phyloP scores from a whole-genome alignment of 1,140 invertebrate species.

The Drosophila kanapiae region DNA sequence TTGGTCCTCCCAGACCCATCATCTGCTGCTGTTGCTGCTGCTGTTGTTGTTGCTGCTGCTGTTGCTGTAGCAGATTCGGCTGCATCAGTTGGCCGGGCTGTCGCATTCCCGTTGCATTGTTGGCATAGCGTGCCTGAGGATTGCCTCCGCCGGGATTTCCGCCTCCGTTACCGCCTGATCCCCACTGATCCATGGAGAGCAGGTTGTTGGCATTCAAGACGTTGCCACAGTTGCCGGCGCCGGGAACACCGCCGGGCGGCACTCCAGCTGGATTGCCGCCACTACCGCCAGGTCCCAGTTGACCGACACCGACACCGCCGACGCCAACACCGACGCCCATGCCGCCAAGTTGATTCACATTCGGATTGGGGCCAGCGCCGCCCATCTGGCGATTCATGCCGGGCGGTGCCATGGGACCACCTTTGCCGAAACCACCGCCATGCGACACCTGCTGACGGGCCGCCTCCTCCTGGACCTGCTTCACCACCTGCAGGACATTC shows the following conservation, averaged over 20 bases:
- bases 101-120: constrained; percentile 80
- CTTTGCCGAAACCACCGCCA: constrained; percentile 89
- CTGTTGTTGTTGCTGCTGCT: constrained; percentile 67
- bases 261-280: constrained; percentile 51
- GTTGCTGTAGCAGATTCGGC: constrained; percentile 80
- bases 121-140: constrained; percentile 62
- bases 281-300: constrained; percentile 29
- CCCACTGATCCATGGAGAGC: constrained; percentile 90
- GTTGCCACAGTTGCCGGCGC: constrained; percentile 61
- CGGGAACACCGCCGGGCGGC: constrained; percentile 39
- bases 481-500: constrained; percentile 94
- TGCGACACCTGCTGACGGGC: constrained; percentile 93
- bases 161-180: constrained; percentile 31
- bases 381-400: constrained; percentile 87
- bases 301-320: constrained; percentile 46
- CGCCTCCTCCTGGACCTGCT: constrained; percentile 96
- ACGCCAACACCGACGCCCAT: constrained; percentile 62
- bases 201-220: constrained; percentile 85
- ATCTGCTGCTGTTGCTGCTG: constrained; percentile 84
- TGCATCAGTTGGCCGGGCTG: constrained; percentile 85
- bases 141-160: constrained; percentile 35
- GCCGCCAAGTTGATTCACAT: constrained; percentile 62
- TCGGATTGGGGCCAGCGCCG: constrained; percentile 58
- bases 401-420: constrained; percentile 89
- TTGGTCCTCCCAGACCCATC: constrained; percentile 67